These are phyloP conservation scores for Thalassaphorura encarpata DNA, from an alignment of 1,140 invertebrate genomes.

Conservation along the genomic window DNA sequence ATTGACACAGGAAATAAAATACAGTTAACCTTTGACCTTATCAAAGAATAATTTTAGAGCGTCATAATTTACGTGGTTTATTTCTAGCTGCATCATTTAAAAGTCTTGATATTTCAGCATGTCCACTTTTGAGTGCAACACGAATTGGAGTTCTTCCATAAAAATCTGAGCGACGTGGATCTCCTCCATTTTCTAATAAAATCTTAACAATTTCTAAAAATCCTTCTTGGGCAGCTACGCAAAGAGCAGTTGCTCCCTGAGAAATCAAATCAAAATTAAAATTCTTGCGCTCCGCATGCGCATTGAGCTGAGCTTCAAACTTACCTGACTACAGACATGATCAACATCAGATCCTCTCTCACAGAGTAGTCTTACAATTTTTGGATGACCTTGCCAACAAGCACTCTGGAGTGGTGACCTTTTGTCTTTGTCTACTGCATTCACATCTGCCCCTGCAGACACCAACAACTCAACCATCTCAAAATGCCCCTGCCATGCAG, in stretches of 20 bases:
- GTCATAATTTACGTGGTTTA: neutral
- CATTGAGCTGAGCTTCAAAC: slow-evolving; percentile 27
- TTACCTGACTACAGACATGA: slow-evolving; percentile 66
- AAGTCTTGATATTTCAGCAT: slow-evolving; percentile 56
- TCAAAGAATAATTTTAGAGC: neutral
- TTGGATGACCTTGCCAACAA: slow-evolving; percentile 85
- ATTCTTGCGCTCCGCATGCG: neutral
- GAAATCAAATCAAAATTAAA: neutral
- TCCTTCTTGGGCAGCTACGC: slow-evolving; percentile 59
- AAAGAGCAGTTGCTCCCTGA: slow-evolving; percentile 80
- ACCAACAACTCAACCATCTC: slow-evolving; percentile 82
- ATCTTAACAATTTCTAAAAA: slow-evolving; percentile 82
- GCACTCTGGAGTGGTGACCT: slow-evolving; percentile 84
- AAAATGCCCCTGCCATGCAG: slow-evolving; percentile 83
- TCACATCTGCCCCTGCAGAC: slow-evolving; percentile 65
- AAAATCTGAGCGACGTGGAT: slow-evolving; percentile 83
- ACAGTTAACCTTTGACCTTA: neutral
- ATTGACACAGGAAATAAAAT: neutral
- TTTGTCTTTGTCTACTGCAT: slow-evolving; percentile 79
- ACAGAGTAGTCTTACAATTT: slow-evolving; percentile 69
- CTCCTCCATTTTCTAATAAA: slow-evolving; percentile 75
- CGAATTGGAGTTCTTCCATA: slow-evolving; percentile 71
- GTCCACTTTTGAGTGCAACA: slow-evolving; percentile 66
- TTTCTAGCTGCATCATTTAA: slow-evolving; percentile 43
- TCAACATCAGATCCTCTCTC: slow-evolving; percentile 65